phyloP scores from a whole-genome alignment of 2,113 vertebrate species.

The Tinamus guttatus region DNA sequence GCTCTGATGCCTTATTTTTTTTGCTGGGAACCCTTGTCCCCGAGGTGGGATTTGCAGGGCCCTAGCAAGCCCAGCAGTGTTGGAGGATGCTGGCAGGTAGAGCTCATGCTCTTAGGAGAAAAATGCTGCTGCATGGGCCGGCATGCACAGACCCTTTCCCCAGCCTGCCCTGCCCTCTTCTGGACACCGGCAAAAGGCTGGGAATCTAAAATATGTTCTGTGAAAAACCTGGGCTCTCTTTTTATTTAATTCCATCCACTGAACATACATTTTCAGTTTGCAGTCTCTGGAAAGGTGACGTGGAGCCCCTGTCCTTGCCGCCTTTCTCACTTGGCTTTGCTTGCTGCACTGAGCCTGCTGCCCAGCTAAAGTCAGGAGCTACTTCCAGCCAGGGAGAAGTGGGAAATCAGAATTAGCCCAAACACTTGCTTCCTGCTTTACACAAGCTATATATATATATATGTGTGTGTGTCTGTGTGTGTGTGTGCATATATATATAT shows the following conservation, averaged over 20 bases:
- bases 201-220: background rate
- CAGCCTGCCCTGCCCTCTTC: background rate
- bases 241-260: background rate
- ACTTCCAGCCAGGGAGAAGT: background rate
- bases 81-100: background rate
- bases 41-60: no score
- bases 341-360: background rate
- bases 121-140: no score
- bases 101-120: no score
- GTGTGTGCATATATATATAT: background rate
- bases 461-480: no score
- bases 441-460: background rate
- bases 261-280: background rate
- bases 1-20: background rate
- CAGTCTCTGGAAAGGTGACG: rapidly evolving
- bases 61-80: background rate
- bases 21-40: background rate
- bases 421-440: background rate
- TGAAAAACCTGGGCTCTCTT: background rate
- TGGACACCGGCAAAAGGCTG: background rate
- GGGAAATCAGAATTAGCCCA: background rate
- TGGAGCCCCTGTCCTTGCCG: background rate
- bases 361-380: rapidly evolving
- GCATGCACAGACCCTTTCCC: background rate
- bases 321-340: rapidly evolving